Evolutionary conservation across 2,113 vertebrate genomes (phyloP).

Genomic region (human (Homo sapiens)): GRCh38 chr12:42815001-42815500

Average conservation of each 20-base stretch:
- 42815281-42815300: background rate
- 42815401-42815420: no score
- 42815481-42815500: no score
- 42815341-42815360: background rate
- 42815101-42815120: background rate
- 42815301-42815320: conserved; percentile 21
- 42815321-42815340: conserved; percentile 2
- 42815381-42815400: no score
- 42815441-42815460: no score
- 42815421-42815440: no score
- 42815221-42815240: background rate
- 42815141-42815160: background rate
- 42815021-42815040: conserved; percentile 68
- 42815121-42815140: conserved; percentile 37
- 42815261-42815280: background rate
- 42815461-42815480: no score
- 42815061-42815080: conserved; percentile 75
- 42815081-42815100: conserved; percentile 77
- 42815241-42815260: background rate
- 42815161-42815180: background rate
- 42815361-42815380: background rate
- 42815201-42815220: background rate
- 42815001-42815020: conserved; percentile 38
- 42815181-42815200: background rate
- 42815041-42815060: conserved; percentile 57